Base-by-base conservation (phyloP, 1,140 invertebrate genomes). In the Brachionus manjavacas region DNA sequence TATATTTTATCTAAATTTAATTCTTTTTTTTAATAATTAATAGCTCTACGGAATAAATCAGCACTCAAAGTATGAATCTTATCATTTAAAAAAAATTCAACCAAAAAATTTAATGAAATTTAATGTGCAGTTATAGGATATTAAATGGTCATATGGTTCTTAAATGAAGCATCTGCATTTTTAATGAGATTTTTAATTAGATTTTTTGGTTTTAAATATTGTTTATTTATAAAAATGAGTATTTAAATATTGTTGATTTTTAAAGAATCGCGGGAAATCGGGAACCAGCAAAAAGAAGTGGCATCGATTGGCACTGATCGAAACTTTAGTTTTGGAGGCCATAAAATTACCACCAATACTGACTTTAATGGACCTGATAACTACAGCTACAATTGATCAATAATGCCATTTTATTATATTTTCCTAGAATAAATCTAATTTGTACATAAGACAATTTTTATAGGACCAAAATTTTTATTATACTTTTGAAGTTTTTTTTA, bases 51-150 rank as follows among this genome's bases (percentile, higher is more conserved):
- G 46, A 76, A 76, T 31, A 76, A 76, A 76, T 76, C 72, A 76
- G 72, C 72, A 72, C 68, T 41, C n/a, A 72, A 72, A 72, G 68
- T 72, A 72, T 39, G 28, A 72, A 72, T 72, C 68, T 72, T 72
- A 39, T 72, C 39, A 39, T 39, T 39, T 72, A 20, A 41, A 8
- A 39, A 20, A 72, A 16, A 72, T 68, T n/a, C 12, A 35, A 16
- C 68, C 68, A 72, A 72, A 72, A 72, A 72, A 72, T 41, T 41
- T 72, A 72, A 41, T n/a, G 4, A n/a, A 31, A 9, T 0, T 70
- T 16, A 1, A 23, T 25, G 0, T 66, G 14, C 11, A 66, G 11
- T 66, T 31, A 12, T 14, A 66, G 6, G 16, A 14, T 23, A 28
- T 72, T 16, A 72, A 74, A 74, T 14, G 20, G 16, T 74, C 31